Evolutionary conservation across 2,797 vertebrate species (phyloP), one percentile per base, ranked within the genome.

Genomic region (Danio jaintianensis): DNA sequence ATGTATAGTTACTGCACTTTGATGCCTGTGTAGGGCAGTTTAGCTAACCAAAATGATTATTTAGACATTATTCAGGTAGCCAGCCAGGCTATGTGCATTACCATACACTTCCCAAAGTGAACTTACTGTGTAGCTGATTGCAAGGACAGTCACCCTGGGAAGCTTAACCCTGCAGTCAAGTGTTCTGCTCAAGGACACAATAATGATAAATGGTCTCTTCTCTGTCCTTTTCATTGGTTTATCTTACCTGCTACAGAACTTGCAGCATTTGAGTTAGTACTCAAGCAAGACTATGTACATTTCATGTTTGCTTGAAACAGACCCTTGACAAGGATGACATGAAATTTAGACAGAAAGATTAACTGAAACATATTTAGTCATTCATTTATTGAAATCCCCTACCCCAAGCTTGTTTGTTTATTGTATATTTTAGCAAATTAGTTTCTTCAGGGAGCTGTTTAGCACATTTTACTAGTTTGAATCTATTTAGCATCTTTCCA

Each of bases 141-240:
- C 50, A 66, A 76, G 50, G 61, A 55, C 50, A 55, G 38, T 76
- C 48, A 10, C 74, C 74, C 20, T 6, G 8, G 74, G 74, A 66
- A 66, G 18, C 61, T 45, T 22, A 55, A 55, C 55, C 40, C 61
- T 66, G 48, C 4, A 50, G 38, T 43, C 55, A 66, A 64, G 38
- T 66, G 74, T 53, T 61, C 48, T 43, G 0, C 7, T 64, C 42
- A 77, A 77, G 62, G 52, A 58, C 63, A 66, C 48, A 8, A 16
- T 38, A 22, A 64, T 56, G 75, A 58, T 18, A 76, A 55, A 53
- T 50, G n/a, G 40, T 71, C 40, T 58, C 40, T 45, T 62, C 58
- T 61, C 8, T 15, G 43, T 62, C 16, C 20, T 45, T 40, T 67
- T 72, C 52, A 40, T 42, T 52, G n/a, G 29, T 75, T 20, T 11